These are phyloP conservation scores for Protula sp. DNA, from an alignment of 2,888 invertebrate genomes.

Conservation along the genomic window DNA sequence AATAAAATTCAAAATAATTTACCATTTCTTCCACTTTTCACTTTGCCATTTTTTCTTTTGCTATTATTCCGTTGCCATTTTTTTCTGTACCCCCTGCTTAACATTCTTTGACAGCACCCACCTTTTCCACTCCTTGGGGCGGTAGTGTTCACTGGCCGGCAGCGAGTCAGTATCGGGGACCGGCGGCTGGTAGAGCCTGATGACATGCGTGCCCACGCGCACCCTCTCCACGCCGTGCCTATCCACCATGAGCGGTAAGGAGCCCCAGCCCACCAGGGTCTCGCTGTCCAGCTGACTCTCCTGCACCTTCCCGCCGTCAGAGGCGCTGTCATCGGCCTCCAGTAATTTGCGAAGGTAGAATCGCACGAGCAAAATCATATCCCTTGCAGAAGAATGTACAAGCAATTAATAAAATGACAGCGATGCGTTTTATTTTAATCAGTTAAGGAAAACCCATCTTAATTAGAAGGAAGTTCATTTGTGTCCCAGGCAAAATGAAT, in stretches of 20 bases:
- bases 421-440: too few relatives aligned
- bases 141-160: slow-evolving; percentile 29
- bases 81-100: too few relatives aligned
- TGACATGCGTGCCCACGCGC: slow-evolving; percentile 33
- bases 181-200: slow-evolving; percentile 40
- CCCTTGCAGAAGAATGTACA: too few relatives aligned
- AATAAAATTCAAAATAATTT: too few relatives aligned
- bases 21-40: too few relatives aligned
- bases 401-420: too few relatives aligned
- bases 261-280: slow-evolving; percentile 44
- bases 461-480: too few relatives aligned
- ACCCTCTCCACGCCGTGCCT: background rate
- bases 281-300: slow-evolving; percentile 25
- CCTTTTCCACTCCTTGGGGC: slow-evolving; percentile 23
- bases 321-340: background rate
- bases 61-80: too few relatives aligned
- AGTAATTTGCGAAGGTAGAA: slow-evolving; percentile 39
- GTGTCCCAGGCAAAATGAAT: too few relatives aligned
- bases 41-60: too few relatives aligned
- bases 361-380: slow-evolving; percentile 11
- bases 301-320: background rate
- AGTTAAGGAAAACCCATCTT: too few relatives aligned
- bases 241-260: slow-evolving; percentile 23
- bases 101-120: background rate
- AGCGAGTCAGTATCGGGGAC: slow-evolving; percentile 38